phyloP scores from a whole-genome alignment of 2,113 vertebrate species.

The Sylvietta virens region DNA sequence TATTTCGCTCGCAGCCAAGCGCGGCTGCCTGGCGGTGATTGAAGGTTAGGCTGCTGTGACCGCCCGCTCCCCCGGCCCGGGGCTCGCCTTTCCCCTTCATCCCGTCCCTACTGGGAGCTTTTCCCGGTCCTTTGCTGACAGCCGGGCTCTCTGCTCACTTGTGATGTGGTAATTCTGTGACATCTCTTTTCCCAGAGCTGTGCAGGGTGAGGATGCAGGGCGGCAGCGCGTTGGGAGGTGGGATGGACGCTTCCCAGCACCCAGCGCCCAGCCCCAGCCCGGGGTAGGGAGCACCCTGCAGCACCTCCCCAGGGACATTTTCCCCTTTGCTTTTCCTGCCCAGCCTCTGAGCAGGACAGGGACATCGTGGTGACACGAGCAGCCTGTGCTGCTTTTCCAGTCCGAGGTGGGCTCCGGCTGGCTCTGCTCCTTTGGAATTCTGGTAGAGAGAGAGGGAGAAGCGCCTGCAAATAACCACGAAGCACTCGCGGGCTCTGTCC shows the following conservation, averaged over 20 bases:
- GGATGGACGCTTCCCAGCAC: neutral
- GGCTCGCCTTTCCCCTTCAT: neutral
- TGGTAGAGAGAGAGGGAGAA: neutral
- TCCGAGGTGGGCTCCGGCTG: neutral
- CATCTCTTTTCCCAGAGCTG: neutral
- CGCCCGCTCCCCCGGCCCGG: neutral
- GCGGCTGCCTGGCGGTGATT: conserved; percentile 10
- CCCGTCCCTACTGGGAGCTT: neutral
- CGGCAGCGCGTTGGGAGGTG: fast-evolving
- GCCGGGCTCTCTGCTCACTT: neutral
- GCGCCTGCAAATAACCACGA: neutral
- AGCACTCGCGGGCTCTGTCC: neutral
- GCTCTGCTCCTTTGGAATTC: neutral
- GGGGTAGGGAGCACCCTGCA: neutral
- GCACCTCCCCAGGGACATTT: neutral
- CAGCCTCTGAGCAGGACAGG: neutral
- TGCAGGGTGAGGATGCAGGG: neutral
- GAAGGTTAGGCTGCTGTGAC: conserved; percentile 33
- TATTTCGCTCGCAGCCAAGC: neutral
- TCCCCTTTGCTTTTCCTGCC: neutral
- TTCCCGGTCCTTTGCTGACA: fast-evolving
- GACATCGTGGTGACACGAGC: neutral
- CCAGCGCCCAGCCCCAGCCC: neutral
- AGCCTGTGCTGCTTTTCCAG: neutral
- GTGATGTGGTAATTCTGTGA: neutral